A percentile compares a stretch with the other conserved stretches of the same genome.
Conservation (phyloP, 2,888 invertebrate species). For the Ectemnius cavifrons region DNA sequence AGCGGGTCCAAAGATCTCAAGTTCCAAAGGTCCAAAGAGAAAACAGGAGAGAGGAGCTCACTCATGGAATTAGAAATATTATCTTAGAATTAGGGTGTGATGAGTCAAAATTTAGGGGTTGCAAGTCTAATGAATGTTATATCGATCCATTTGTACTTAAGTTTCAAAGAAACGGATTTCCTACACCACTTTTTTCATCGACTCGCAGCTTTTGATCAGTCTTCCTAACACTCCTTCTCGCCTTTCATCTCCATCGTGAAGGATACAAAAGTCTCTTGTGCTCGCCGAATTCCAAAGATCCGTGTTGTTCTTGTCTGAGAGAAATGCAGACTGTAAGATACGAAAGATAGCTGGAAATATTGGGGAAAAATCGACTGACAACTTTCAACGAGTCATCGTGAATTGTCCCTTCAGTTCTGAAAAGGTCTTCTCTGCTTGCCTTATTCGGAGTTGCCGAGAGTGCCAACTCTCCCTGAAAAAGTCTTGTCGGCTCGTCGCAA, state of each 20-base stretch:
- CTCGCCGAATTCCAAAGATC: background rate
- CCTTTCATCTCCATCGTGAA: background rate
- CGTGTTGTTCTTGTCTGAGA: background rate
- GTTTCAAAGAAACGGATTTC: background rate
- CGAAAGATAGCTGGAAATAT: background rate
- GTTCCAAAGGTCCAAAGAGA: too few relatives aligned
- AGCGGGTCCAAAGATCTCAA: background rate
- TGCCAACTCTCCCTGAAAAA: conserved; percentile 10
- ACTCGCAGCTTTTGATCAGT: background rate
- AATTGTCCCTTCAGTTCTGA: conserved; percentile 18
- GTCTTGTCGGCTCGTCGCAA: conserved; percentile 10
- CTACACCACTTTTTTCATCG: background rate
- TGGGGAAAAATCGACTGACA: background rate
- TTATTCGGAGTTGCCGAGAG: background rate
- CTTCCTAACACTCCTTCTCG: background rate
- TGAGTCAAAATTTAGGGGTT: background rate
- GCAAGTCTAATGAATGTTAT: background rate
- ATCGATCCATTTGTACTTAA: background rate
- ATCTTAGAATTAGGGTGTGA: background rate
- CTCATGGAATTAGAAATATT: background rate
- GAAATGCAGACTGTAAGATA: background rate
- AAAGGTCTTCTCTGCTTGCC: conserved; percentile 8
- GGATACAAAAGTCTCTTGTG: background rate
- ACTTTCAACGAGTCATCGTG: conserved; percentile 24
- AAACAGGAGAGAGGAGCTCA: too few relatives aligned